Evolutionary conservation across 2,888 invertebrate species (phyloP).

Genomic region (Leucoma salicis): DNA sequence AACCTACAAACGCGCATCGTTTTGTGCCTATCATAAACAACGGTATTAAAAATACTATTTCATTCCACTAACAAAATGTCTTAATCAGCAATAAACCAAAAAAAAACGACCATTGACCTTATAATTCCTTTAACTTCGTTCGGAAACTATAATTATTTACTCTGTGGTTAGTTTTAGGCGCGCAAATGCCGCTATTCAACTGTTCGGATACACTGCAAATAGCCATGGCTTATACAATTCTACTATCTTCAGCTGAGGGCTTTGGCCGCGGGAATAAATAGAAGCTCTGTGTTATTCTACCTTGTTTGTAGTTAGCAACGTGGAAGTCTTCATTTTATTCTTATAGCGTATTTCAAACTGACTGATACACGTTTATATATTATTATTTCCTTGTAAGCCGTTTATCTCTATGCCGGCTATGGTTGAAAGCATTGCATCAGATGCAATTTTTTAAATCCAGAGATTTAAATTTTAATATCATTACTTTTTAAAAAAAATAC

Average conservation of each 20-base stretch:
- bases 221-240: conserved; percentile 6
- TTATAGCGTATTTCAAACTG: conserved; percentile 1
- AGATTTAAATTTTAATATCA: no score
- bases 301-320: conserved; percentile 30
- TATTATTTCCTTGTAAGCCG: neutral
- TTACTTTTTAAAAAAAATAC: no score
- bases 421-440: no score
- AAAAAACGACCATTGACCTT: conserved; percentile 7
- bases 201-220: conserved; percentile 10
- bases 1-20: no score
- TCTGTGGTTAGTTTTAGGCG: neutral
- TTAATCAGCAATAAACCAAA: conserved; percentile 1
- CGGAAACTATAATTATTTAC: neutral
- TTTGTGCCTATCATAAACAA: neutral
- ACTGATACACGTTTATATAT: neutral
- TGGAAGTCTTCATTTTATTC: conserved; percentile 11
- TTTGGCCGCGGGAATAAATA: conserved; percentile 37
- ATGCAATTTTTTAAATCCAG: no score
- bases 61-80: neutral
- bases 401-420: neutral
- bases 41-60: neutral
- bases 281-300: conserved; percentile 34
- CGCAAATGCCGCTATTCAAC: neutral
- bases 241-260: conserved; percentile 15
- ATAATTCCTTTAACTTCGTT: neutral